A percentile compares a stretch with the other conserved stretches of the same genome.
These are phyloP conservation scores for Acleris holmiana DNA, from an alignment of 2,888 invertebrate genomes.

Conservation along the genomic window DNA sequence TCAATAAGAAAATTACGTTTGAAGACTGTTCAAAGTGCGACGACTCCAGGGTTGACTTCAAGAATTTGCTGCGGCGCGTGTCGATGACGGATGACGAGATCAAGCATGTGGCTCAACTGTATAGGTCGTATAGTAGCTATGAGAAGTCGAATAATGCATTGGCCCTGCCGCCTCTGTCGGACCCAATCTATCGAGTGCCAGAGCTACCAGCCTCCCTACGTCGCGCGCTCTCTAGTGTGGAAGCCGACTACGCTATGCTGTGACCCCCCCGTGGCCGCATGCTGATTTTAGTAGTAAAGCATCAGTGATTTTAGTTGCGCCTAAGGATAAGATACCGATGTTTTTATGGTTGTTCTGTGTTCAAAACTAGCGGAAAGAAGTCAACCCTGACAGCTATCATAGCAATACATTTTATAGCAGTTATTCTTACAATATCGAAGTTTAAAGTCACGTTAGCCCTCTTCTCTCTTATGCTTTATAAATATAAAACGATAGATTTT, in stretches of 20 bases:
- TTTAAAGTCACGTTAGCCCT: too few species aligned
- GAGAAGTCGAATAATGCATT: conserved; percentile 67
- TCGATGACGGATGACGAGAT: conserved; percentile 73
- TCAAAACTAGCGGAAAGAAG: too few species aligned
- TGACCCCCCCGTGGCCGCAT: conserved; percentile 39
- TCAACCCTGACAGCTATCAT: too few species aligned
- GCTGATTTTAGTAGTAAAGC: too few species aligned
- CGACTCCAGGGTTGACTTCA: conserved; percentile 63
- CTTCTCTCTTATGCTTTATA: too few species aligned
- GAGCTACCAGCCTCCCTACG: conserved; percentile 65
- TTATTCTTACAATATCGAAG: too few species aligned
- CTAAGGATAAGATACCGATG: too few species aligned
- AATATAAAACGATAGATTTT: too few species aligned
- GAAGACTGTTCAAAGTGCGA: conserved; percentile 71
- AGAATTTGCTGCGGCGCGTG: conserved; percentile 64
- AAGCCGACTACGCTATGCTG: conserved; percentile 58
- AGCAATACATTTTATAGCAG: too few species aligned
- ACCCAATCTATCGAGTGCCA: conserved; percentile 71
- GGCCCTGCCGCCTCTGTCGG: conserved; percentile 68
- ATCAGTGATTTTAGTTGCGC: too few species aligned
- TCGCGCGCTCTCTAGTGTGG: conserved; percentile 63
- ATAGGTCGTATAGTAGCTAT: conserved; percentile 65
- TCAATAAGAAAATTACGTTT: conserved; percentile 52
- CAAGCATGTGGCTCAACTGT: conserved; percentile 65
- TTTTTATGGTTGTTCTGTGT: too few species aligned